A percentile compares a stretch with the other conserved stretches of the same genome.
Evolutionary conservation across 2,113 vertebrate genomes (phyloP).

Genomic region (Lasiurus cinereus): DNA sequence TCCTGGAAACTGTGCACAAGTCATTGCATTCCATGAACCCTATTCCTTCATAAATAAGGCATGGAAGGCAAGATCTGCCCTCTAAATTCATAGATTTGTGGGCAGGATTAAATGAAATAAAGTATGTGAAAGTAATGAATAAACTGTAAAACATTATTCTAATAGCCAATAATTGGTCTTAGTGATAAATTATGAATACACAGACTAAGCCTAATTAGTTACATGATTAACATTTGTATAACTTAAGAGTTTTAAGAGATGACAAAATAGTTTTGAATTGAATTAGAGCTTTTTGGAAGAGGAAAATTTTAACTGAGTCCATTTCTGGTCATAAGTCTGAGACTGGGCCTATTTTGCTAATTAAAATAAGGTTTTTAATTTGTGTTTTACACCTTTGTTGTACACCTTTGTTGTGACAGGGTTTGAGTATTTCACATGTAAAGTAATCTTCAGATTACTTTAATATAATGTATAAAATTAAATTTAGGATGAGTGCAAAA

Average conservation of each 20-base stretch:
- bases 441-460: neutral
- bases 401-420: neutral
- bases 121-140: neutral
- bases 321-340: neutral
- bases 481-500: neutral
- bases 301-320: neutral
- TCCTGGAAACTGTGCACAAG: neutral
- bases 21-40: neutral
- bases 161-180: neutral
- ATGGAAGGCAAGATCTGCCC: neutral
- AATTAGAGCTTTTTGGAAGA: conserved; percentile 32
- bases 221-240: neutral
- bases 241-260: neutral
- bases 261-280: neutral
- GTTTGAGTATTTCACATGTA: neutral
- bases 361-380: neutral
- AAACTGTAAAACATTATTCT: conserved; percentile 3
- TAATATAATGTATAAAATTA: neutral
- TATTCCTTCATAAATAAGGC: neutral
- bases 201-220: neutral
- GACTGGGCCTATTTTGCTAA: conserved; percentile 27
- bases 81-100: neutral
- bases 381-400: neutral
- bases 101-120: neutral
- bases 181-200: conserved; percentile 33